Evolutionary conservation across 2,888 invertebrate species (phyloP), one percentile per base, ranked within the genome.

Genomic region (Rhingia rostrata): DNA sequence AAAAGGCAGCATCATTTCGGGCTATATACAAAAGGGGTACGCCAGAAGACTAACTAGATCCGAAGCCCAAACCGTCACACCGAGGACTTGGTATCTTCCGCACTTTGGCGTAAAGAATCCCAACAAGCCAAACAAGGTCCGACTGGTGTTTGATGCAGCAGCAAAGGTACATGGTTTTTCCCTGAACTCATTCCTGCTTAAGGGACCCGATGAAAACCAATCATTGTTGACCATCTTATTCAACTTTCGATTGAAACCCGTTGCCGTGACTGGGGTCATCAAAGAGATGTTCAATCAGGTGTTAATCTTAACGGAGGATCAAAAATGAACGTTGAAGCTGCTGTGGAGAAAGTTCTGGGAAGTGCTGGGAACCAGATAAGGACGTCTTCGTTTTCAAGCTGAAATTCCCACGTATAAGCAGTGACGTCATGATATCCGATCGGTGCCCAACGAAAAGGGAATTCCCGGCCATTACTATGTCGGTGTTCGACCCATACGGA

Each of bases 101-200:
- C 54, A 77, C 45, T 77, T 77, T 51, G 67, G 67, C 30, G 75
- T 67, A 4, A 56, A 60, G 9, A 75, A 75, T 30, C 66, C 66
- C 5, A 66, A 75, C 47, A 75, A 75, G 35, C 37, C 37, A 41
- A 53, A 39, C 7, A 45, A 53, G 3, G 4, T 63, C 7, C 32
- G 74, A 6, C 30, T 74, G 7, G 74, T 74, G 6, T 56, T 66
- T 45, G 64, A 75, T 63, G 75, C 58, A 6, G 75, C 75, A 9
- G 67, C 60, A 10, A 47, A 64, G 35, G 30, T 61, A 2, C 9
- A 41, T 32, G 41, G 32, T 53, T 6, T 73, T 5, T 73, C 73
- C 7, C 35, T 70, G n/a, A 70, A 60, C 5, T 56, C 56, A 6
- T 4, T 30, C 12, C 39, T 70, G 12, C 33, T 73, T 5, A 39